Percentiles rank a stretch among this genome's conserved stretches.
Evolutionary conservation across 2,888 invertebrate genomes (phyloP).

Genomic region (Brachyopa scutellaris): DNA sequence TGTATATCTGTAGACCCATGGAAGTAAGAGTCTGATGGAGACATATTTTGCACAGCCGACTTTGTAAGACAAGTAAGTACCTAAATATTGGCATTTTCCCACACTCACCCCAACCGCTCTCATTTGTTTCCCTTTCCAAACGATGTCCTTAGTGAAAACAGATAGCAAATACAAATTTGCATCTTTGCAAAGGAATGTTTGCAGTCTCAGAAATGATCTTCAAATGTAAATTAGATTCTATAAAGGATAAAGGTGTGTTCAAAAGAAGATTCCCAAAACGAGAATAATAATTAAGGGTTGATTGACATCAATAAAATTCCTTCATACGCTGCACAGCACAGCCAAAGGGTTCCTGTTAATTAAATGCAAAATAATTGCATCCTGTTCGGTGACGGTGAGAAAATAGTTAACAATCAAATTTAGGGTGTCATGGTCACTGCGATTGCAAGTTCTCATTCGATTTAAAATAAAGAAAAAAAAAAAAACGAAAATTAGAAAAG

Average conservation of each 20-base stretch:
- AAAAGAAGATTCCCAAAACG: too few species aligned
- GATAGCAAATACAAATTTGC: neutral
- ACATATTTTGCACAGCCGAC: too few species aligned
- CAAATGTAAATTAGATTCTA: too few species aligned
- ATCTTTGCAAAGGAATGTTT: neutral
- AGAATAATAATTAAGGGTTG: neutral
- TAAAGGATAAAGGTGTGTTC: too few species aligned
- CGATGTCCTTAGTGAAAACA: neutral
- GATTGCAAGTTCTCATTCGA: conserved; percentile 1
- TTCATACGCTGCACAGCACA: neutral
- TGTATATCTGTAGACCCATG: too few species aligned
- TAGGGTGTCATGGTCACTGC: conserved; percentile 38
- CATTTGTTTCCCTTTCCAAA: too few species aligned
- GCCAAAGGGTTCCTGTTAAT: conserved; percentile 1
- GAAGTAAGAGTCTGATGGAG: too few species aligned
- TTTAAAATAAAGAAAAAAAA: neutral
- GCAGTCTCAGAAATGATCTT: too few species aligned
- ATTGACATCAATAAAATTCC: neutral
- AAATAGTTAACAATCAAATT: neutral
- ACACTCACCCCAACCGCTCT: too few species aligned
- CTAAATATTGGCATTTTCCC: too few species aligned
- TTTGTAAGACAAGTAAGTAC: too few species aligned
- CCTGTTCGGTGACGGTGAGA: conserved; percentile 3
- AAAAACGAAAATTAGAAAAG: neutral
- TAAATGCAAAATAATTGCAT: conserved; percentile 46